A percentile compares a stretch with the other conserved stretches of the same genome.
Conservation (phyloP, 2,888 invertebrate genomes). For the Lasioglossum marginatum region DNA sequence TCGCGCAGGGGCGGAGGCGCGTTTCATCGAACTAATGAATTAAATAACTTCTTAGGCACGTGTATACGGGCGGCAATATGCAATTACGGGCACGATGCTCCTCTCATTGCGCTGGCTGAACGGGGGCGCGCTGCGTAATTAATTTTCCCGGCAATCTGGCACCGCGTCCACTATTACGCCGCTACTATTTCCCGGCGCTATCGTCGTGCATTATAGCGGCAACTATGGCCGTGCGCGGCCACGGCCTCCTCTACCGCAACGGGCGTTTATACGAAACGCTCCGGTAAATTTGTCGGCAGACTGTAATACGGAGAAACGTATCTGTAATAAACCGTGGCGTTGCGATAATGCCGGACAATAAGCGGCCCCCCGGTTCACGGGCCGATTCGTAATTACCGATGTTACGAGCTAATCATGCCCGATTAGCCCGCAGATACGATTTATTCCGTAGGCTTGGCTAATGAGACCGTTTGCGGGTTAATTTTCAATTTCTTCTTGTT, state of each 20-base stretch:
- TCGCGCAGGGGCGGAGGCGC: background rate
- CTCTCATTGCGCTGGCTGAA: slow-evolving; percentile 53
- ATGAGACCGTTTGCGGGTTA: slow-evolving; percentile 40
- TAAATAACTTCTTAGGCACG: slow-evolving; percentile 61
- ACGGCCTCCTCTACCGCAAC: slow-evolving; percentile 26
- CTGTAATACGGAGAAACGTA: slow-evolving; percentile 56
- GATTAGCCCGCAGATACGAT: slow-evolving; percentile 40
- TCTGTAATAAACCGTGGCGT: slow-evolving; percentile 64
- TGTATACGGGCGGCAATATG: slow-evolving; percentile 41
- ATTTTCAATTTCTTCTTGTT: slow-evolving; percentile 49
- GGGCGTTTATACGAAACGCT: slow-evolving; percentile 53
- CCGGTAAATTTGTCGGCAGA: slow-evolving; percentile 49
- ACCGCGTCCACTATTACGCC: slow-evolving; percentile 58
- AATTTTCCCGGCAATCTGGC: slow-evolving; percentile 66
- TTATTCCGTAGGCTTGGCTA: slow-evolving; percentile 32
- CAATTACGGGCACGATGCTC: slow-evolving; percentile 50
- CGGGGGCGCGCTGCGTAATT: slow-evolving; percentile 63
- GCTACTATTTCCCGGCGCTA: slow-evolving; percentile 58
- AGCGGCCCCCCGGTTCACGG: slow-evolving; percentile 53
- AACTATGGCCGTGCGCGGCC: slow-evolving; percentile 36
- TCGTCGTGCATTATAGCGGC: slow-evolving; percentile 65
- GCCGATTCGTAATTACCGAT: slow-evolving; percentile 65
- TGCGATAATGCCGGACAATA: slow-evolving; percentile 66
- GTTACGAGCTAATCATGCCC: slow-evolving; percentile 51
- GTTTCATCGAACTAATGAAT: slow-evolving; percentile 45